Conservation (phyloP, 2,888 invertebrate species). For the Andrena fulva region DNA sequence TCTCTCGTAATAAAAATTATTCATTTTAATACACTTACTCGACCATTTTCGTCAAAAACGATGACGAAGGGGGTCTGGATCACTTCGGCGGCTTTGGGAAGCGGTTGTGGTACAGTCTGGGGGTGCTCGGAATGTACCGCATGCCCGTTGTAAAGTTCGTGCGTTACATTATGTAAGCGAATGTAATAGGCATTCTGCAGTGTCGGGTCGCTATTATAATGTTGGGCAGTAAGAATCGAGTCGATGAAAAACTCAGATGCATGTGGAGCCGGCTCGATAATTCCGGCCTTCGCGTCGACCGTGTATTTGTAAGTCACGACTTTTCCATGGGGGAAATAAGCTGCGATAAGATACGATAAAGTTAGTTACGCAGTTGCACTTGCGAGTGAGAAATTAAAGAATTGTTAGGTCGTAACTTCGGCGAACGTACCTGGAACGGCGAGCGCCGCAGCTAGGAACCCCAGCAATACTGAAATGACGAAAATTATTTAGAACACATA, state of each 20-base stretch:
- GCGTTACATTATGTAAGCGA: slow-evolving; percentile 78
- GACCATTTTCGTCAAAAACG: slow-evolving; percentile 71
- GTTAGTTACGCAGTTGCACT: not conserved
- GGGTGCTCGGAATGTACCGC: slow-evolving; percentile 54
- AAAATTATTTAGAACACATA: slow-evolving; percentile 18
- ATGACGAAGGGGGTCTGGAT: slow-evolving; percentile 76
- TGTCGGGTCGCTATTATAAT: slow-evolving; percentile 66
- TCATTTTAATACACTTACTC: slow-evolving; percentile 51
- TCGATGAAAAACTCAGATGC: slow-evolving; percentile 81
- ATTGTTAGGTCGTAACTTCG: not conserved
- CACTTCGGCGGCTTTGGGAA: slow-evolving; percentile 64
- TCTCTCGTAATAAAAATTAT: not conserved
- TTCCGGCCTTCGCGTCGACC: slow-evolving; percentile 82
- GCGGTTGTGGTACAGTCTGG: slow-evolving; percentile 40
- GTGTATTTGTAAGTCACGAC: slow-evolving; percentile 84
- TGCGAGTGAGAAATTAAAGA: not conserved
- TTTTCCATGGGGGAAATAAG: slow-evolving; percentile 85
- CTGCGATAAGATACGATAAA: slow-evolving; percentile 54
- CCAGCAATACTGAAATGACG: slow-evolving; percentile 68
- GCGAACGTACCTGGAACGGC: slow-evolving; percentile 72
- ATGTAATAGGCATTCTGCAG: slow-evolving; percentile 76
- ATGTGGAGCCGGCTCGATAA: slow-evolving; percentile 78
- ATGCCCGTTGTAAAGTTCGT: slow-evolving; percentile 80
- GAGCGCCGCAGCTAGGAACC: slow-evolving; percentile 59
- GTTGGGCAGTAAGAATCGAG: slow-evolving; percentile 81